Conservation (phyloP, 2,888 invertebrate species). For the Callinectes sapidus region DNA sequence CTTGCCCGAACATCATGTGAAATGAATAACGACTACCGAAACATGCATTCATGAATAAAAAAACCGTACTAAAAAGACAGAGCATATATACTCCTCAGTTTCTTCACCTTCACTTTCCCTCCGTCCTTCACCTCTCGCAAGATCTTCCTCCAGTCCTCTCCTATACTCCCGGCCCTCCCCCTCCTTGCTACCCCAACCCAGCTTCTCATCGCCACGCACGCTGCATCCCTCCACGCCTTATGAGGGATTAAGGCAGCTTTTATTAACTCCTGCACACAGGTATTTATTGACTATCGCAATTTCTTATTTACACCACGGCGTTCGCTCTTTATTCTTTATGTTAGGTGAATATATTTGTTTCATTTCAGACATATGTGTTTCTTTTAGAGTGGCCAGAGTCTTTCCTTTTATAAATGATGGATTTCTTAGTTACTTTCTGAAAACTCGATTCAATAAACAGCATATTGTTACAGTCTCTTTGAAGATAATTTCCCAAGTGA, state of each 20-base stretch:
- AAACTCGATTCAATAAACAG: background rate
- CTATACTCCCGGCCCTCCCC: background rate
- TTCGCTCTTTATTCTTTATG: too few relatives aligned
- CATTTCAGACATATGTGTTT: too few relatives aligned
- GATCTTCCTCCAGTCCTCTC: background rate
- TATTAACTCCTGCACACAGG: background rate
- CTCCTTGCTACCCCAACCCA: background rate
- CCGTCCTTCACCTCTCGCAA: background rate
- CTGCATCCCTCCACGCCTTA: background rate
- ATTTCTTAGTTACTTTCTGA: background rate
- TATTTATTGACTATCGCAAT: too few relatives aligned
- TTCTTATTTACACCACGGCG: too few relatives aligned
- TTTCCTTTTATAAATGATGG: background rate
- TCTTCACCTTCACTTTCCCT: background rate
- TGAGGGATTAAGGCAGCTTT: background rate
- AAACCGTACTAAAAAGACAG: background rate
- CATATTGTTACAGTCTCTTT: background rate
- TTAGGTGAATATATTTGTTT: too few relatives aligned
- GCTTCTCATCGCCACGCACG: too few relatives aligned
- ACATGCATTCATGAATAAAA: background rate
- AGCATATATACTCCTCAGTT: background rate
- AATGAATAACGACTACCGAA: background rate
- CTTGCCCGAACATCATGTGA: background rate
- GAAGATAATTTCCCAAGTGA: background rate
- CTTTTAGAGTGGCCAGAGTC: background rate